Evolutionary conservation across 2,888 invertebrate genomes (phyloP).

Genomic region (Diachrysia chrysitis): DNA sequence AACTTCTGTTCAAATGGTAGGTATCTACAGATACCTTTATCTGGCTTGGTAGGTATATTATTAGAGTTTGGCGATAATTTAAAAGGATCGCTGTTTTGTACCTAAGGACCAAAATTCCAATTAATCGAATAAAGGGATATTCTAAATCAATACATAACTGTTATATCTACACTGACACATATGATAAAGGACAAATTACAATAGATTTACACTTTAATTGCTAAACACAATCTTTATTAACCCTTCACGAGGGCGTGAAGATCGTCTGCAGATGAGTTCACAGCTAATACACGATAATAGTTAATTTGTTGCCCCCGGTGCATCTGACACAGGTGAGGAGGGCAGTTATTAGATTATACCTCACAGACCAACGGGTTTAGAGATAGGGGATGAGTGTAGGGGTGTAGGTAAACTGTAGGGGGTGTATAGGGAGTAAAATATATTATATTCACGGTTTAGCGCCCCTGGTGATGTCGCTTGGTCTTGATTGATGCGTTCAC

Average conservation of each 20-base stretch:
- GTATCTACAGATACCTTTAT: too few species aligned
- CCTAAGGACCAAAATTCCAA: not conserved
- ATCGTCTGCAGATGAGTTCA: slow-evolving; percentile 37
- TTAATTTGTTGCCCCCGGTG: slow-evolving; percentile 56
- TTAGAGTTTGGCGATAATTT: too few species aligned
- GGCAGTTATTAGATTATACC: slow-evolving; percentile 65
- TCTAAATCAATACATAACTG: not conserved
- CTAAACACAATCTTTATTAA: slow-evolving; percentile 20
- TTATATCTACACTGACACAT: not conserved
- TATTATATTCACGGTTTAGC: slow-evolving; percentile 37
- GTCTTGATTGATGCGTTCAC: slow-evolving; percentile 9
- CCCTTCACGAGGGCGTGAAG: slow-evolving; percentile 48
- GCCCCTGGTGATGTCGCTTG: slow-evolving; percentile 5
- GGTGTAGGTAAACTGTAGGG: slow-evolving; percentile 11
- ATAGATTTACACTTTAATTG: not conserved
- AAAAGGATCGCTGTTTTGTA: not conserved
- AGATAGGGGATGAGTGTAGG: slow-evolving; percentile 17
- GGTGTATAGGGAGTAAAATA: slow-evolving; percentile 27
- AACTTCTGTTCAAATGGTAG: too few species aligned
- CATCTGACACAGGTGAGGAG: slow-evolving; percentile 59
- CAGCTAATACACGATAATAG: slow-evolving; percentile 39
- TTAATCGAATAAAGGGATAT: not conserved
- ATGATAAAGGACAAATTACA: too few species aligned
- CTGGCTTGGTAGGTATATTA: too few species aligned
- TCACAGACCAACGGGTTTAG: slow-evolving; percentile 47